Conservation (phyloP, 92 coral and sea anemone genomes). For the Umimayanthus chanpuru region DNA sequence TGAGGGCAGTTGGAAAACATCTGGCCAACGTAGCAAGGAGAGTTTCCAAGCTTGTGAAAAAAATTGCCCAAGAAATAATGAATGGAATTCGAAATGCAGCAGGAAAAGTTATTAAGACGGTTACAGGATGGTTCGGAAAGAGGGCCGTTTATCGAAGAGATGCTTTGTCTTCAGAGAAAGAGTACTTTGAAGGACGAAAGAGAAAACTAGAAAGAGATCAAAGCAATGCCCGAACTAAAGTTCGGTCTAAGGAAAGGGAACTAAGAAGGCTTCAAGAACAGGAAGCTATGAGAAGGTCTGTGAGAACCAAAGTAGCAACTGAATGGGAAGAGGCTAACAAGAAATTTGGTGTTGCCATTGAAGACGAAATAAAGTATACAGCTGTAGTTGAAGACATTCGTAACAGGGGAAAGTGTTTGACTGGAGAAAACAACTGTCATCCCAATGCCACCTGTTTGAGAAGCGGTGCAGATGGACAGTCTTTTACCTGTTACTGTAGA, state of each 20-base stretch:
- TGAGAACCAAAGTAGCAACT: conserved; percentile 1
- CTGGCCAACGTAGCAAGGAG: conserved; percentile 20
- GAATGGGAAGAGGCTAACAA: conserved; percentile 28
- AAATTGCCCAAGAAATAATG: conserved; percentile 55
- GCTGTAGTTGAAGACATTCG: conserved; percentile 50
- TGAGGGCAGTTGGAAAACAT: conserved; percentile 42
- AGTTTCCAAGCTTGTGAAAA: conserved; percentile 30
- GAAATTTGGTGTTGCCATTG: conserved; percentile 44
- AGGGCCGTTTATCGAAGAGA: conserved; percentile 59
- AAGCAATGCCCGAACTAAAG: conserved; percentile 50
- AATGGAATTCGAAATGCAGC: conserved; percentile 57
- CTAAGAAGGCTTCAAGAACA: conserved; percentile 28
- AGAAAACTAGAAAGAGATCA: conserved; percentile 18
- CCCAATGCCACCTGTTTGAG: conserved; percentile 69
- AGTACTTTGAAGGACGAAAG: conserved; percentile 18
- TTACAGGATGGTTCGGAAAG: conserved; percentile 58
- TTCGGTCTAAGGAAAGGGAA: conserved; percentile 50
- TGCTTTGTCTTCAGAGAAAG: conserved; percentile 22
- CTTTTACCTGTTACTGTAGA: conserved; percentile 60
- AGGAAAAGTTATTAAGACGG: conserved; percentile 47
- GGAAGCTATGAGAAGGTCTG: conserved; percentile 41
- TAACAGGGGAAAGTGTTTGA: conserved; percentile 57
- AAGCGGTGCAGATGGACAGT: conserved; percentile 54
- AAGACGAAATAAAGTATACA: conserved; percentile 41
- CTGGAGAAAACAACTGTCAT: conserved; percentile 68